Evolutionary conservation across 2,113 vertebrate species (phyloP).

Genomic region (Prionailurus bengalensis): DNA sequence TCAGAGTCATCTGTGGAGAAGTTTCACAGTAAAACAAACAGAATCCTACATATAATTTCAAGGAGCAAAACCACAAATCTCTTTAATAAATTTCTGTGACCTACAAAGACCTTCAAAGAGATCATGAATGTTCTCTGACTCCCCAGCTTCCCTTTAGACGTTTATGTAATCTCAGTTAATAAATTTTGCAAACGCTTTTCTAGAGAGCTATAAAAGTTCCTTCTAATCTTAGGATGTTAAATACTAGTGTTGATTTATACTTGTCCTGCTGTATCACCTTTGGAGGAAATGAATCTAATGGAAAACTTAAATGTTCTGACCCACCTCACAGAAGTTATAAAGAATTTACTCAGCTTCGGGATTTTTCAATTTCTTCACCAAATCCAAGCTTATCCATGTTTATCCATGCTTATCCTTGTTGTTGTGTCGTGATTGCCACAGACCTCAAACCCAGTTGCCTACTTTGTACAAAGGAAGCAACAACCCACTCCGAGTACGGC

Average conservation of each 20-base stretch:
- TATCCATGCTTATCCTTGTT: neutral
- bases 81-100: neutral
- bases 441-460: neutral
- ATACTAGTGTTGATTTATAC: neutral
- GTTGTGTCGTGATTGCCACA: neutral
- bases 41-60: constrained; percentile 17
- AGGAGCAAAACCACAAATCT: neutral
- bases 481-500: neutral
- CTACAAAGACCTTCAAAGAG: neutral
- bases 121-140: neutral
- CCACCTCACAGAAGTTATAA: neutral
- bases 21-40: neutral
- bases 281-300: neutral
- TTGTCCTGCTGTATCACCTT: neutral
- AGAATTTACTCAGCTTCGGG: neutral
- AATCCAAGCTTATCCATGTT: neutral
- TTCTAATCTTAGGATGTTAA: neutral
- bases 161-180: constrained; percentile 8
- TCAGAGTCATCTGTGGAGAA: neutral
- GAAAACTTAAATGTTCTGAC: constrained; percentile 5
- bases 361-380: neutral
- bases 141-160: neutral
- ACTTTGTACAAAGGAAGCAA: neutral
- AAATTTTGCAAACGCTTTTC: constrained; percentile 12
- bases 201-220: constrained; percentile 20